A percentile compares a stretch with the other conserved stretches of the same genome.
These are phyloP conservation scores for Eciton burchellii DNA, from an alignment of 1,140 invertebrate species.

Conservation along the genomic window DNA sequence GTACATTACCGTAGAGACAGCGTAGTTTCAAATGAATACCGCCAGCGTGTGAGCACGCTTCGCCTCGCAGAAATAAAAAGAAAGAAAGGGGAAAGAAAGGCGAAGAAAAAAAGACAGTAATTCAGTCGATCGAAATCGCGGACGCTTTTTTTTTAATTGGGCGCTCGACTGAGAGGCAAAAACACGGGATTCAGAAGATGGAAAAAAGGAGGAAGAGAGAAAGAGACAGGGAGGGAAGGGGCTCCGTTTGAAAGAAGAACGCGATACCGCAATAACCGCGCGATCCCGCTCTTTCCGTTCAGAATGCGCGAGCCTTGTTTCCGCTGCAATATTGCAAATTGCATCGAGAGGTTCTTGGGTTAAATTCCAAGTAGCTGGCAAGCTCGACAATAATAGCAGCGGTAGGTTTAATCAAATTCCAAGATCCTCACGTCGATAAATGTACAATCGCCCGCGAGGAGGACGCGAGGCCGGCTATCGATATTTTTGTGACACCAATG, in stretches of 20 bases:
- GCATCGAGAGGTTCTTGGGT: conserved; percentile 19
- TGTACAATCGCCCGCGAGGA: neutral
- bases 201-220: neutral
- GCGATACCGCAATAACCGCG: conserved; percentile 29
- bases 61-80: no score
- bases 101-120: no score
- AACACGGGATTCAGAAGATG: neutral
- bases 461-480: no score
- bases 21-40: neutral
- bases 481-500: no score
- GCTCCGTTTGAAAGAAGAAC: neutral
- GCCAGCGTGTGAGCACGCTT: neutral
- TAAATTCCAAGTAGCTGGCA: conserved; percentile 9
- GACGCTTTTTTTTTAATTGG: conserved; percentile 26
- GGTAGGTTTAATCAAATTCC: neutral
- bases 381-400: neutral
- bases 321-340: conserved; percentile 36
- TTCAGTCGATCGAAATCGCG: neutral
- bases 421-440: neutral
- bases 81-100: no score
- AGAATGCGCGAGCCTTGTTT: conserved; percentile 12
- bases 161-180: neutral
- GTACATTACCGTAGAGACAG: neutral
- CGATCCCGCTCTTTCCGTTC: conserved; percentile 5
- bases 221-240: no score